Conservation (phyloP, 35 echinoderm and acorn worm genomes). For the Diadema setosum region DNA sequence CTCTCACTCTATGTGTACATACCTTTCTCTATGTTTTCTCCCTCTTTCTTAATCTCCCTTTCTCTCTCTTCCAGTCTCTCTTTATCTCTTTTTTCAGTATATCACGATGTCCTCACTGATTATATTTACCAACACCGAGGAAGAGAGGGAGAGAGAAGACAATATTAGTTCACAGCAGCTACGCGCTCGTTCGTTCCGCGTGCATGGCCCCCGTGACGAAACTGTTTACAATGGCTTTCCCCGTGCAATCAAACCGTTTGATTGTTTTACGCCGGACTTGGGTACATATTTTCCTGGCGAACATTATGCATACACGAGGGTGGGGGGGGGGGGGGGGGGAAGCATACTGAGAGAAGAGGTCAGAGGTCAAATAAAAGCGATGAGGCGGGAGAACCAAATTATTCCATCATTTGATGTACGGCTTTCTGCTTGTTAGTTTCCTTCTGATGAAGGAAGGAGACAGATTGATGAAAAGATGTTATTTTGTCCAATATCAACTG, state of each 20-base stretch:
- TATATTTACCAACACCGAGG: conserved; percentile 8
- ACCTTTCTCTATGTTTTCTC: neutral
- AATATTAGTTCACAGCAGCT: conserved; percentile 12
- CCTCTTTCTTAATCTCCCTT: neutral
- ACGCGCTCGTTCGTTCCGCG: no score
- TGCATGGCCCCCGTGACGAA: neutral
- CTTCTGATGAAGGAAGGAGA: no score
- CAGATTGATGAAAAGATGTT: no score
- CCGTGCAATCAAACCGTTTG: neutral
- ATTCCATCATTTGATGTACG: no score
- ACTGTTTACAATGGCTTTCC: conserved; percentile 19
- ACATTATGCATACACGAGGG: no score
- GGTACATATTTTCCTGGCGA: neutral
- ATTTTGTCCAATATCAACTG: no score
- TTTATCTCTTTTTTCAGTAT: neutral
- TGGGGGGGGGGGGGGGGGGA: no score
- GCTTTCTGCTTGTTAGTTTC: no score
- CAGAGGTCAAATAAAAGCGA: no score
- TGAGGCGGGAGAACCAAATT: no score
- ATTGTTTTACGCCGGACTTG: neutral
- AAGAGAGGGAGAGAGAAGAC: neutral
- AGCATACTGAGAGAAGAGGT: no score
- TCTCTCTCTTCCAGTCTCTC: neutral
- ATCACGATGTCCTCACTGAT: neutral
- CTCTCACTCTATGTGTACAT: neutral